phyloP scores from a whole-genome alignment of 2,888 invertebrate genomes.

The Drosophila ochracea region DNA sequence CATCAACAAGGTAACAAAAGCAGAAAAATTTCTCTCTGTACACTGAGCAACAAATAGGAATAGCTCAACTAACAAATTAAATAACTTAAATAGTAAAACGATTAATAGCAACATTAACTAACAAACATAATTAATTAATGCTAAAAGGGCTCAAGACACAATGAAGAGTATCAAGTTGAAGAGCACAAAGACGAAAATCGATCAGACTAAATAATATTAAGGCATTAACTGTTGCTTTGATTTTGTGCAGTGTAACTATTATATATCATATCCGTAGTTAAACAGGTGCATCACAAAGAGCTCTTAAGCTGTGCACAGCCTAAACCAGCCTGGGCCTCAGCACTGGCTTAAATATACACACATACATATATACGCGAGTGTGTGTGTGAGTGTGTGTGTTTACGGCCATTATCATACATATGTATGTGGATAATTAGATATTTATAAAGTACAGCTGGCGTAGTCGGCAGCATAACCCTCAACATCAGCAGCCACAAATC shows the following conservation, averaged over 20 bases:
- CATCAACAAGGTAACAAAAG: slow-evolving; percentile 44
- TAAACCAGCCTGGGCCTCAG: slow-evolving; percentile 26
- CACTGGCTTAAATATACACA: slow-evolving; percentile 17
- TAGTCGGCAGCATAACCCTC: background rate
- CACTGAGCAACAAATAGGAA: background rate
- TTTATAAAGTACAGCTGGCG: slow-evolving; percentile 45
- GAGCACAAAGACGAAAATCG: background rate
- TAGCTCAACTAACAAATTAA: background rate
- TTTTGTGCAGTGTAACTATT: slow-evolving; percentile 22
- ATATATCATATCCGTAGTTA: background rate
- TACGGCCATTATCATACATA: slow-evolving; percentile 20
- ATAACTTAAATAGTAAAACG: no score
- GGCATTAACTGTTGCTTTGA: no score
- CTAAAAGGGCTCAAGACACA: background rate
- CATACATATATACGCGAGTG: background rate
- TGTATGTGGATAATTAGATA: slow-evolving; percentile 47
- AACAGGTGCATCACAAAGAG: slow-evolving; percentile 33
- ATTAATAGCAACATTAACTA: no score
- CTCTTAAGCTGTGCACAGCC: slow-evolving; percentile 37
- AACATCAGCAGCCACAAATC: slow-evolving; percentile 32
- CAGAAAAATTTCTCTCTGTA: slow-evolving; percentile 8
- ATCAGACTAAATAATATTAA: background rate
- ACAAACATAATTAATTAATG: background rate
- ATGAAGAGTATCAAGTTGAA: background rate
- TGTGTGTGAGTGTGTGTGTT: background rate